phyloP scores from a whole-genome alignment of 2,888 invertebrate species.

The Liodrosophila aerea region DNA sequence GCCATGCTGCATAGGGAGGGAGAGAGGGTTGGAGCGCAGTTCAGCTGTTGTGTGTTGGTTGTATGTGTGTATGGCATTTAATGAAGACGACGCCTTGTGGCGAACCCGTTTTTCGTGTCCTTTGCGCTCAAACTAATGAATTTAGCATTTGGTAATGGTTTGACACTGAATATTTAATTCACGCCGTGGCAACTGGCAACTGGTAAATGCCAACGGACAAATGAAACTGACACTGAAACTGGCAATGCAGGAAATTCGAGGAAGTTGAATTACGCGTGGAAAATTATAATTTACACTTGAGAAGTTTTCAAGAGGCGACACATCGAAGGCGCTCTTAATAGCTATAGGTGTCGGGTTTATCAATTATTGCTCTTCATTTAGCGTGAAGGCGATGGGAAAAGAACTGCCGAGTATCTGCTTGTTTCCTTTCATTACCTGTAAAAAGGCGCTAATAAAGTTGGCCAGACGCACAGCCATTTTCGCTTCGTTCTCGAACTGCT shows the following conservation, averaged over 20 bases:
- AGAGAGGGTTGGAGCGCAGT: conserved; percentile 22
- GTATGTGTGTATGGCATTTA: conserved; percentile 49
- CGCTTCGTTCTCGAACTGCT: conserved; percentile 96
- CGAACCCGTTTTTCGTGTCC: conserved; percentile 80
- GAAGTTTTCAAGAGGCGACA: conserved; percentile 73
- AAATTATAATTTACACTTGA: conserved; percentile 81
- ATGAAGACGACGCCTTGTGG: conserved; percentile 70
- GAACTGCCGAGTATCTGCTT: conserved; percentile 16
- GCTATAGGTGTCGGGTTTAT: conserved; percentile 68
- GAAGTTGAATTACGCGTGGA: conserved; percentile 81
- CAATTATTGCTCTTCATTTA: conserved; percentile 77
- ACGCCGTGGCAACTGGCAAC: conserved; percentile 53
- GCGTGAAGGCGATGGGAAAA: conserved; percentile 71
- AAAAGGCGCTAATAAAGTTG: conserved; percentile 97
- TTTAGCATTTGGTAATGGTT: conserved; percentile 77
- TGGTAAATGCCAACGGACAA: conserved; percentile 20
- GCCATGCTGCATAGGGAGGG: conserved; percentile 5
- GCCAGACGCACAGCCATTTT: conserved; percentile 97
- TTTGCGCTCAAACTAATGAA: conserved; percentile 76
- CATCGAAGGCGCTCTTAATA: conserved; percentile 72
- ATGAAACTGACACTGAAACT: conserved; percentile 56
- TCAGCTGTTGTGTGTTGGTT: conserved; percentile 31
- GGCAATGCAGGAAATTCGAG: conserved; percentile 80
- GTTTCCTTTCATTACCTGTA: conserved; percentile 86
- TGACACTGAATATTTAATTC: conserved; percentile 81